Conservation (phyloP, 2,797 vertebrate species). For the Hydrophis major region DNA sequence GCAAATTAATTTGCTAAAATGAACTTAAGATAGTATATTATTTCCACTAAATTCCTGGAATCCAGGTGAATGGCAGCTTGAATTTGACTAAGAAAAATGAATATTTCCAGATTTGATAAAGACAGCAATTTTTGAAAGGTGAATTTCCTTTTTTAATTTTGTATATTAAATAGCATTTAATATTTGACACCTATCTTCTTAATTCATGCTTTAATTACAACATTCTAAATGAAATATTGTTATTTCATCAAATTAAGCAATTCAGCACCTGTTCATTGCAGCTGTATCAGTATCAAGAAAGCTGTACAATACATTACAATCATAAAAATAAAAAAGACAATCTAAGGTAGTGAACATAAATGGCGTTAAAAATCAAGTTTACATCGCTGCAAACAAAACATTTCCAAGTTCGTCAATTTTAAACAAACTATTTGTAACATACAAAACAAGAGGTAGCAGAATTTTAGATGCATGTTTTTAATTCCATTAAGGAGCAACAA, state of each 20-base stretch:
- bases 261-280: not conserved
- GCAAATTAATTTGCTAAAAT: not conserved
- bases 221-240: not conserved
- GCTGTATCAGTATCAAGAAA: not conserved
- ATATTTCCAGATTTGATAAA: not conserved
- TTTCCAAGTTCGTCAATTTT: not conserved
- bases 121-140: not conserved
- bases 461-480: not conserved
- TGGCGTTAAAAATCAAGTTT: not conserved
- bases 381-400: not conserved
- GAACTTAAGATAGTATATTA: not conserved
- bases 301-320: not conserved
- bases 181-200: not conserved
- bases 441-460: not conserved
- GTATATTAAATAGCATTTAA: not conserved
- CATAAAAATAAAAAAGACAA: not conserved
- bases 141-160: not conserved
- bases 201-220: not conserved
- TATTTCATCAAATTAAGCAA: not conserved
- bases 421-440: not conserved
- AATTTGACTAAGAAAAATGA: not conserved
- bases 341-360: not conserved
- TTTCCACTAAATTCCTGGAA: not conserved
- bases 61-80: not conserved
- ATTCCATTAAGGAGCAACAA: slow-evolving; percentile 29